Conservation (phyloP, 2,113 vertebrate species). For the Todiramphus saurophagus region DNA sequence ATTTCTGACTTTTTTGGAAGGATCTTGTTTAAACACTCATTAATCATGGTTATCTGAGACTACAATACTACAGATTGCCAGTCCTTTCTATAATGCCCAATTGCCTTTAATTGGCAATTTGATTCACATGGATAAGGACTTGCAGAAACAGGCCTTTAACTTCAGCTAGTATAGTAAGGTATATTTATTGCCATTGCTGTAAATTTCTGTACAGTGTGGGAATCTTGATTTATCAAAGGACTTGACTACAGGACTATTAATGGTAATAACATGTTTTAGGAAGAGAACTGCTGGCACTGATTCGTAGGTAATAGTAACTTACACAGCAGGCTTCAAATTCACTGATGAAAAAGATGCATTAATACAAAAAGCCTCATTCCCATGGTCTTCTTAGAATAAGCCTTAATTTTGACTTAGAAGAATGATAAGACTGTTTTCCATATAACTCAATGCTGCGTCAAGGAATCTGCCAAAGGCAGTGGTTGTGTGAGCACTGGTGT, state of each 20-base stretch:
- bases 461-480: not conserved
- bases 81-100: not conserved
- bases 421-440: not conserved
- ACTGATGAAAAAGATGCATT: not conserved
- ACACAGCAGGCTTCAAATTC: not conserved
- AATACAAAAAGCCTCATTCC: not conserved
- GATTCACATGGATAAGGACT: not conserved
- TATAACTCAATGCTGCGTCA: not conserved
- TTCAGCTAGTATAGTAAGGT: not conserved
- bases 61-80: not conserved
- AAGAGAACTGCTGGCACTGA: not conserved
- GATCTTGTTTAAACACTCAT: not conserved
- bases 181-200: not conserved
- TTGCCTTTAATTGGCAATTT: not conserved
- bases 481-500: not conserved
- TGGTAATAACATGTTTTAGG: not conserved
- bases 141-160: not conserved
- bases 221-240: not conserved
- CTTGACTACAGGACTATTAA: slow-evolving; percentile 4
- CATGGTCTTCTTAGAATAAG: not conserved
- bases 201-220: not conserved
- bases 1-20: not conserved
- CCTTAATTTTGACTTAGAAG: not conserved
- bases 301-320: not conserved
- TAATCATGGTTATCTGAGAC: not conserved